Evolutionary conservation across 2,797 vertebrate genomes (phyloP), one percentile per base, ranked within the genome.

Genomic region (Neostethus bicornis): DNA sequence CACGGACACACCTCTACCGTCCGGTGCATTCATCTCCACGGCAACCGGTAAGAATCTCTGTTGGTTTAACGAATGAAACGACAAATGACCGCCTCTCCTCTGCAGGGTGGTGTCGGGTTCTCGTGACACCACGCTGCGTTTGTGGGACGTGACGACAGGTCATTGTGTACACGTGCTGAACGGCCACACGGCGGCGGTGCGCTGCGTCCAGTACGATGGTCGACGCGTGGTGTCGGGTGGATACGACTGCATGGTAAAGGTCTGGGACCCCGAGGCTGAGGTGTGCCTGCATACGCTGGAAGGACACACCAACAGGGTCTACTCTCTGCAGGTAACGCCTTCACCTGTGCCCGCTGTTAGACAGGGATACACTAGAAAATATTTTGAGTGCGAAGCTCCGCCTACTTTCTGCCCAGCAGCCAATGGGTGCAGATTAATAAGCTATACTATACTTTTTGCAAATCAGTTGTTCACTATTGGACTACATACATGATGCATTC

Each of bases 181-280:
- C 87, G 95, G 96, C 49, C 96, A 97, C 12, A 92, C 94, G 51
- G 96, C 95, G 26, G 96, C 96, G 2, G 96, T 97, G 59, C 95
- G 96, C 70, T 97, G 96, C 29, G 95, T 97, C 46, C 95, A 96
- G 4, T 97, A 94, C 56, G 94, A 97, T 66, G 96, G 96, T n/a
- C 92, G 93, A 53, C 92, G 95, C 34, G 95, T 97, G 78, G 95
- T 97, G 75, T 96, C 95, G 48, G 96, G 96, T 37, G 96, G 95
- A 1, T 97, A 97, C 75, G 96, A 97, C 90, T 96, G 94, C 86
- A 94, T 96, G 95, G 96, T 97, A 86, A 97, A 97, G 87, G 94
- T 97, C 61, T 97, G 96, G 96, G 95, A 97, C 89, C 94, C 95
- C 8, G 94, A 96, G 87, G 94, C 94, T 11, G 94, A 97, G 86